Conservation (phyloP, 2,888 invertebrate species). For the Heliothis peltigera region DNA sequence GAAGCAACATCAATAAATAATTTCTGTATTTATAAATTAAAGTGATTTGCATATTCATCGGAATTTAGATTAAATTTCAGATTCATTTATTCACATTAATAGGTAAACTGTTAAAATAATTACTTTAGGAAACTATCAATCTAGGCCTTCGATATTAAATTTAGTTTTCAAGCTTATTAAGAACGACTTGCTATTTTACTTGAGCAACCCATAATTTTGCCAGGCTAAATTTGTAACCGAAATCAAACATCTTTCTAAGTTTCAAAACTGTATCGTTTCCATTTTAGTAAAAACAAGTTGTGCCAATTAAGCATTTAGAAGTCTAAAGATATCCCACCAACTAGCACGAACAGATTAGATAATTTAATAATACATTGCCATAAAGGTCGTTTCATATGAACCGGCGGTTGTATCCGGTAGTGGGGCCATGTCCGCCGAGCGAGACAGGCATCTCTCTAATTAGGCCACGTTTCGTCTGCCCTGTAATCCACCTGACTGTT, state of each 20-base stretch:
- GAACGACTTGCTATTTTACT: slow-evolving; percentile 35
- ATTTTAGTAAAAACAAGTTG: slow-evolving; percentile 5
- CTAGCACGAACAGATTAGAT: slow-evolving; percentile 37
- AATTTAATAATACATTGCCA: slow-evolving; percentile 43
- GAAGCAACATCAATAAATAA: slow-evolving; percentile 4
- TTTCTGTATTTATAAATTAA: slow-evolving; percentile 24
- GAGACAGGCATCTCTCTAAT: slow-evolving; percentile 70
- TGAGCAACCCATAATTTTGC: slow-evolving; percentile 9
- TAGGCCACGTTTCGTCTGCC: slow-evolving; percentile 73
- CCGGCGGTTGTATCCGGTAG: slow-evolving; percentile 47
- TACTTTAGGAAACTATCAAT: slow-evolving; percentile 33
- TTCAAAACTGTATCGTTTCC: not conserved
- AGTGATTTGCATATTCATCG: slow-evolving; percentile 43
- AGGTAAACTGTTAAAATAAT: slow-evolving; percentile 42
- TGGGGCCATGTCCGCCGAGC: slow-evolving; percentile 48
- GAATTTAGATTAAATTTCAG: slow-evolving; percentile 32
- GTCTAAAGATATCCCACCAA: slow-evolving; percentile 31
- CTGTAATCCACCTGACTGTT: slow-evolving; percentile 75
- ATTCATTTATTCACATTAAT: slow-evolving; percentile 49
- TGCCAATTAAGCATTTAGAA: slow-evolving; percentile 28
- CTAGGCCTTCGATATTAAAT: slow-evolving; percentile 30
- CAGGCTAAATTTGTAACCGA: not conserved
- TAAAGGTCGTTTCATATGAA: slow-evolving; percentile 39
- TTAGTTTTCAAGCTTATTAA: slow-evolving; percentile 20
- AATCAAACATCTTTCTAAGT: not conserved